Evolutionary conservation across 2,797 vertebrate species (phyloP).

Genomic region (Glossophaga mutica): DNA sequence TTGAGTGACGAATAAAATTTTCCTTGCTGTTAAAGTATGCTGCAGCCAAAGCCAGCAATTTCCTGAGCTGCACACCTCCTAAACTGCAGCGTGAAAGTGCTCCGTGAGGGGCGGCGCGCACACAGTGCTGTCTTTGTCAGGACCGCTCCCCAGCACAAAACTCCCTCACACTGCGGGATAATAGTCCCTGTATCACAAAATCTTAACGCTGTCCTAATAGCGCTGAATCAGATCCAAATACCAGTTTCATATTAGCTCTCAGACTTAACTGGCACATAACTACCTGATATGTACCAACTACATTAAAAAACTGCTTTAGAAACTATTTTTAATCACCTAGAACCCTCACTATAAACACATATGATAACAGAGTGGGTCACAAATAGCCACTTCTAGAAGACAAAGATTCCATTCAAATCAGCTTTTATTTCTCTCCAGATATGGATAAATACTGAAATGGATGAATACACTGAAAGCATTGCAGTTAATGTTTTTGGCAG

Average conservation of each 20-base stretch:
- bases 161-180: constrained; percentile 86
- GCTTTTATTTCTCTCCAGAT: not conserved
- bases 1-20: constrained; percentile 92
- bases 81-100: constrained; percentile 94
- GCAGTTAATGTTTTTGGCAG: not conserved
- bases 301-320: not conserved
- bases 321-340: not conserved
- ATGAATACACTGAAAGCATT: not conserved
- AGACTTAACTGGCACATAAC: constrained; percentile 77
- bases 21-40: constrained; percentile 92
- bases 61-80: constrained; percentile 95
- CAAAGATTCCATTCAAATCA: constrained; percentile 41
- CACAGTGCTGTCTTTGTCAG: constrained; percentile 93
- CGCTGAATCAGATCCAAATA: constrained; percentile 75
- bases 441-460: not conserved
- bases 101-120: constrained; percentile 85
- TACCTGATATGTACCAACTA: constrained; percentile 61
- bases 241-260: constrained; percentile 74
- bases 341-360: constrained; percentile 10
- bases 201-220: constrained; percentile 82
- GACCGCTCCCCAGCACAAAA: constrained; percentile 81
- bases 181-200: constrained; percentile 87
- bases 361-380: not conserved
- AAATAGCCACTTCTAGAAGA: not conserved
- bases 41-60: constrained; percentile 93